Conservation (phyloP, 2,888 invertebrate genomes). For the Hirtodrosophila confusa region DNA sequence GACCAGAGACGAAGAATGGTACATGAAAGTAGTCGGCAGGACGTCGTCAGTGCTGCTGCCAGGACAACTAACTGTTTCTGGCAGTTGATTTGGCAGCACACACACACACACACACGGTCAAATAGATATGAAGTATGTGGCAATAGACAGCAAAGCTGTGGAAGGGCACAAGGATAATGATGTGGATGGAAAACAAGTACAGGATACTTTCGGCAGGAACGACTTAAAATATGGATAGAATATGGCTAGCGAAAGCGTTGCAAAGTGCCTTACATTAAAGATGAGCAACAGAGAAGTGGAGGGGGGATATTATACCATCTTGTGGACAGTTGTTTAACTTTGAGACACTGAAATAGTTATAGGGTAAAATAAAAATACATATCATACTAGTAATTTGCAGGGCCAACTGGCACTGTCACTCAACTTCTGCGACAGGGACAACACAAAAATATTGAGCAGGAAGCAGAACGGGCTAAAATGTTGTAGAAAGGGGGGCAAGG, state of each 20-base stretch:
- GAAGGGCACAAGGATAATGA: constrained; percentile 32
- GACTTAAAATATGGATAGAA: constrained; percentile 15
- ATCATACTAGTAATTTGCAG: constrained; percentile 36
- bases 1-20: constrained; percentile 3
- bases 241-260: constrained; percentile 20
- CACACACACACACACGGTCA: constrained; percentile 22
- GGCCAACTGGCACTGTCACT: constrained; percentile 39
- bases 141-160: constrained; percentile 25
- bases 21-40: constrained; percentile 7
- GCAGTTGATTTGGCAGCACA: constrained; percentile 52
- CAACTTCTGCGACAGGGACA: neutral
- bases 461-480: neutral
- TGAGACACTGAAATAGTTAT: constrained; percentile 12
- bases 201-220: constrained; percentile 24
- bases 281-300: neutral
- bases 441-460: constrained; percentile 3
- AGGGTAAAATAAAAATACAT: neutral
- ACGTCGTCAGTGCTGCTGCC: constrained; percentile 38
- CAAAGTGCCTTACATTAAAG: constrained; percentile 8
- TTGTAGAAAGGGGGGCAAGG: too few relatives aligned
- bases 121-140: constrained; percentile 63
- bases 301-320: too few relatives aligned
- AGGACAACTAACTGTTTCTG: constrained; percentile 62
- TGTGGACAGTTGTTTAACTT: neutral
- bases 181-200: constrained; percentile 16